Evolutionary conservation across 2,113 vertebrate genomes (phyloP).

Genomic region (Burhinus bistriatus): DNA sequence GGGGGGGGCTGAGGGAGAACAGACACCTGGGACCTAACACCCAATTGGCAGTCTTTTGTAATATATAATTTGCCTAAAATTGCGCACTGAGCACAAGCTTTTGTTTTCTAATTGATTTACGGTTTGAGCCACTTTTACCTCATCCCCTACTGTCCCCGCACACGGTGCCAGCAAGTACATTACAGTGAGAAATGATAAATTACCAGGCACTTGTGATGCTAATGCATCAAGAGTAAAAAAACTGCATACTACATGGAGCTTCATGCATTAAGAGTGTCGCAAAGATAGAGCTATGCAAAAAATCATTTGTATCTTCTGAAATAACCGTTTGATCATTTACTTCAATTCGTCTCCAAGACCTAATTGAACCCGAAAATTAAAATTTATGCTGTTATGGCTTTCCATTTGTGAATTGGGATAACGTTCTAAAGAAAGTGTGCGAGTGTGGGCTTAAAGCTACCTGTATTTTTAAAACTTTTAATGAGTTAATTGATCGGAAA

Average conservation of each 20-base stretch:
- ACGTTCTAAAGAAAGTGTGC: conserved; percentile 24
- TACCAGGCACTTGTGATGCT: conserved; percentile 78
- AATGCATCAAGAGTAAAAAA: conserved; percentile 73
- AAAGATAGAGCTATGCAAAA: conserved; percentile 11
- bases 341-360: conserved; percentile 42
- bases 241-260: conserved; percentile 48
- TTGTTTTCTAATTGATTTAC: conserved; percentile 92
- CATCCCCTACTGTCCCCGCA: conserved; percentile 74
- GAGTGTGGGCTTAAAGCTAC: neutral
- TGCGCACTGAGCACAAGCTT: conserved; percentile 76
- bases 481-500: neutral
- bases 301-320: conserved; percentile 32
- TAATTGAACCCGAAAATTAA: conserved; percentile 65
- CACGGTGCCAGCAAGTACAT: conserved; percentile 79
- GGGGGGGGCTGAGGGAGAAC: conserved; percentile 18
- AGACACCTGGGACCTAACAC: conserved; percentile 73
- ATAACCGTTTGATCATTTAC: conserved; percentile 53
- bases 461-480: neutral
- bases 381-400: conserved; percentile 37
- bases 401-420: conserved; percentile 43
- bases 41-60: conserved; percentile 81
- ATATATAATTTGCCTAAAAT: conserved; percentile 82
- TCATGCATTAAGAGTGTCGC: conserved; percentile 20
- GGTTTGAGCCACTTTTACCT: conserved; percentile 79
- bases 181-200: conserved; percentile 83